Evolutionary conservation across 2,113 vertebrate genomes (phyloP), one percentile per base, ranked within the genome.

Genomic region (Poicephalus gulielmi): DNA sequence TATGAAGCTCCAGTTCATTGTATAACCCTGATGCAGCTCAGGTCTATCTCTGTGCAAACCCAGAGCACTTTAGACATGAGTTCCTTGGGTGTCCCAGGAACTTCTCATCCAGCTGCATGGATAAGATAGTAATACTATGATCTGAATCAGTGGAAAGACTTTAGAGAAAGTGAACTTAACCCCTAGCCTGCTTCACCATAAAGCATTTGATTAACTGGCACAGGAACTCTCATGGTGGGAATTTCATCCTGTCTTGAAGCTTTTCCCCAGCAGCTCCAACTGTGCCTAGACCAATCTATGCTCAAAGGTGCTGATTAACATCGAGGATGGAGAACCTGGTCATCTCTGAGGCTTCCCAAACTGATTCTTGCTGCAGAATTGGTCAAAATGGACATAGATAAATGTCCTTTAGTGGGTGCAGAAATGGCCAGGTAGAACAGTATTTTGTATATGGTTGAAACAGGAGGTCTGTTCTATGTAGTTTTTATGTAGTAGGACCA

Each of bases 131-230:
- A 92, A 89, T 25, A 55, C 43, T 35, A 57, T 71, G 55, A 49
- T 88, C 60, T 91, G 83, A 95, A 89, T 64, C 69, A 73, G 69
- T 43, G 20, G 50, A 77, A 73, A 67, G 43, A 78, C 60, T 81
- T 60, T 39, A 89, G 80, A 78, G 83, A 87, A 91, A 66, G 57
- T 95, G 69, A 94, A 64, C 74, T 86, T 88, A 86, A 86, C 74
- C 70, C 50, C 39, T 60, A 82, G 30, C 24, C 66, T 88, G 60
- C 33, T 91, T 87, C 86, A 76, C 18, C 39, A 69, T 39, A 84
- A 86, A 89, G 13, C n/a, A 49, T 87, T 75, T 87, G 83, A 82
- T 82, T 89, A 89, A 55, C 28, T 76, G 77, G 47, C 41, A 25
- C 27, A 82, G 18, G 44, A 87, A 41, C 19, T 94, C 73, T 86